Conservation (phyloP, 2,888 invertebrate genomes). For the Mythimna impura region DNA sequence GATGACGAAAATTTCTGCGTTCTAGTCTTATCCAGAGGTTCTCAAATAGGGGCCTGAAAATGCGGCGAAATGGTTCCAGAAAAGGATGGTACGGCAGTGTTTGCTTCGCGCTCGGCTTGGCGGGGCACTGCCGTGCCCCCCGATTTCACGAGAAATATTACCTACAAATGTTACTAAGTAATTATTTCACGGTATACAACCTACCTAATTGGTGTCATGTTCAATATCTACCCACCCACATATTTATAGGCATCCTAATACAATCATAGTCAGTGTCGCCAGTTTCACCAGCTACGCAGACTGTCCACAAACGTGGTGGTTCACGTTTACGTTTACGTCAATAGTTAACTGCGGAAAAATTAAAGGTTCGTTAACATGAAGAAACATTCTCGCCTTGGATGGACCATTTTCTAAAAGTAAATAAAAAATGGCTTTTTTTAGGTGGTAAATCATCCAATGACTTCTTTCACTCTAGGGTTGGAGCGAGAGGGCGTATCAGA, state of each 20-base stretch:
- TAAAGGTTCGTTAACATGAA: not conserved
- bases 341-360: constrained; percentile 7
- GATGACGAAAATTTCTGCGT: no score
- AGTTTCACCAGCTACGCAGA: constrained; percentile 2
- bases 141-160: no score
- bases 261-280: constrained; percentile 1
- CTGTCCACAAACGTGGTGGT: constrained; percentile 31
- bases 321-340: constrained; percentile 37
- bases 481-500: no score
- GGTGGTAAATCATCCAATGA: no score
- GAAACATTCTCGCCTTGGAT: not conserved
- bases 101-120: no score
- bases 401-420: not conserved
- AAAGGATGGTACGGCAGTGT: no score
- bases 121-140: no score
- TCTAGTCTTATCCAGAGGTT: no score
- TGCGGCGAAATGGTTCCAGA: no score
- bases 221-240: constrained; percentile 7
- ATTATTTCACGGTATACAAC: constrained; percentile 24
- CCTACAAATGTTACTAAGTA: not conserved
- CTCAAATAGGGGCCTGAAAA: no score
- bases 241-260: constrained; percentile 11
- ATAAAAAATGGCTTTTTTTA: no score
- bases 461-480: no score
- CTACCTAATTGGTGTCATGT: constrained; percentile 22